Evolutionary conservation across 2,888 invertebrate species (phyloP).

Genomic region (Nipponacmea schrenckii): DNA sequence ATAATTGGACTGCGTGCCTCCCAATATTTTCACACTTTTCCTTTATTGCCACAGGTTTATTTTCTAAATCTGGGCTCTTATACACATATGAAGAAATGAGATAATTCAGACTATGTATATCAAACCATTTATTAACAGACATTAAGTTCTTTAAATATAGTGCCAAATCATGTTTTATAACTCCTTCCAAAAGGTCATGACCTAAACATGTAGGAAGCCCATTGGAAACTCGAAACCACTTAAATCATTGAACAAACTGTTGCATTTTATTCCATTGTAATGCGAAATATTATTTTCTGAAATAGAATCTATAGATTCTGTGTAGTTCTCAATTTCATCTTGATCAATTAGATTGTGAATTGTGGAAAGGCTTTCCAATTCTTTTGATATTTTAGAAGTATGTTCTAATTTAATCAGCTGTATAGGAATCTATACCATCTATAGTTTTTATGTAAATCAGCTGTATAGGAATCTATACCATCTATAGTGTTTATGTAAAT

Average conservation of each 20-base stretch:
- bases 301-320: neutral
- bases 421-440: too few species aligned
- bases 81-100: neutral
- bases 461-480: too few species aligned
- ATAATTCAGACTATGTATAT: neutral
- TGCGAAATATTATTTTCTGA: neutral
- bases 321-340: neutral
- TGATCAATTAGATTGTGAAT: too few species aligned
- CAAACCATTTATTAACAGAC: constrained; percentile 13
- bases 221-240: neutral
- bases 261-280: neutral
- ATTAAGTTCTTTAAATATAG: constrained; percentile 18
- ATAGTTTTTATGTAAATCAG: too few species aligned
- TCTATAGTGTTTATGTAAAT: too few species aligned
- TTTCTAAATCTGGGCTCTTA: neutral
- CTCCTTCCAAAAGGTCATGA: constrained; percentile 22
- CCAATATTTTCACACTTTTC: constrained; percentile 11
- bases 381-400: too few species aligned
- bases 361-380: too few species aligned
- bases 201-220: constrained; percentile 21
- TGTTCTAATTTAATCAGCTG: too few species aligned
- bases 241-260: neutral
- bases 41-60: constrained; percentile 5
- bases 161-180: constrained; percentile 15
- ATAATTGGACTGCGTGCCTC: constrained; percentile 23